A percentile compares a stretch with the other conserved stretches of the same genome.
Conservation (phyloP, 2,888 invertebrate genomes). For the Epirrita christyi region DNA sequence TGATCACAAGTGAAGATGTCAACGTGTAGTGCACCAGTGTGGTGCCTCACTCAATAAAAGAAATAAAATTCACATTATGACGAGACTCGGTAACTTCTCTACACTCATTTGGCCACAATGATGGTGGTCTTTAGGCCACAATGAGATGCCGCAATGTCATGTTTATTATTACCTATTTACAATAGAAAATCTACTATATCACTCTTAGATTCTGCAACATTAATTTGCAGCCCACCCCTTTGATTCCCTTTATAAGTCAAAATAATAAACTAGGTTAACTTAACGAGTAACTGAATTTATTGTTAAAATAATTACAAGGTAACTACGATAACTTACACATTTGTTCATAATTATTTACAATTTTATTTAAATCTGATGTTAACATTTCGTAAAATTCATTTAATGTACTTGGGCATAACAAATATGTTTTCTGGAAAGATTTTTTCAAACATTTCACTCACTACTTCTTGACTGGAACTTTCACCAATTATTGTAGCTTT, state of each 20-base stretch:
- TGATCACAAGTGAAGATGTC: too few relatives aligned
- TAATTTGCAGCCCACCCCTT: too few relatives aligned
- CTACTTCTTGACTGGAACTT: slow-evolving; percentile 63
- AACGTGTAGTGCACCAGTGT: too few relatives aligned
- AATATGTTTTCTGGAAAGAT: slow-evolving; percentile 79
- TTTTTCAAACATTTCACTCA: slow-evolving; percentile 79
- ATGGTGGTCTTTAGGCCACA: too few relatives aligned
- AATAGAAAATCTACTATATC: too few relatives aligned
- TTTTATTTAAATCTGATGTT: slow-evolving; percentile 47
- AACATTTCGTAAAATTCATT: slow-evolving; percentile 66
- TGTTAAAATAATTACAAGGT: slow-evolving; percentile 68
- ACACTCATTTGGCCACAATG: too few relatives aligned
- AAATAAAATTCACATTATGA: too few relatives aligned
- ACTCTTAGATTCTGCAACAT: too few relatives aligned
- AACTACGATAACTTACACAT: slow-evolving; percentile 69
- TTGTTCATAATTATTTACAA: slow-evolving; percentile 79
- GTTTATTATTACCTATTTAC: too few relatives aligned
- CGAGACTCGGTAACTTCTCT: too few relatives aligned
- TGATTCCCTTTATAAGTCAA: slow-evolving; percentile 1
- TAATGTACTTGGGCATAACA: slow-evolving; percentile 83
- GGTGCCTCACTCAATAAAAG: too few relatives aligned
- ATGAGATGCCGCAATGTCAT: too few relatives aligned
- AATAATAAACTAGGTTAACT: slow-evolving; percentile 41
- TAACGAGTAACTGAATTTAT: slow-evolving; percentile 75
- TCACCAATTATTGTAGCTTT: slow-evolving; percentile 80